These are phyloP conservation scores for Cebidichthys violaceus DNA, from an alignment of 2,113 vertebrate genomes.

Conservation along the genomic window DNA sequence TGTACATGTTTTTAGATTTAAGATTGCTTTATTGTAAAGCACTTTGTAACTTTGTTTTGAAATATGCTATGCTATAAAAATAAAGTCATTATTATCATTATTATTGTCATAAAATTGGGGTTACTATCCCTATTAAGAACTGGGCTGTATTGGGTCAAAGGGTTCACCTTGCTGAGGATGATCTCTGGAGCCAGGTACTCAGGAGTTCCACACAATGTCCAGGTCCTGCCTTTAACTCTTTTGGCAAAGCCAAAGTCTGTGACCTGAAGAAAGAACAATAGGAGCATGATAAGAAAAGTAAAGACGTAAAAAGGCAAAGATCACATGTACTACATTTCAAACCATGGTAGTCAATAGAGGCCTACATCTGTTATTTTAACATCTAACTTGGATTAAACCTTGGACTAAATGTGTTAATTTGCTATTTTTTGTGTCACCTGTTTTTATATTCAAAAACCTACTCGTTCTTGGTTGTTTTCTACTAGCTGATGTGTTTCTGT, in stretches of 20 bases:
- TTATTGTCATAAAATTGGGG: not conserved
- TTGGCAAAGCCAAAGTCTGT: slow-evolving; percentile 99
- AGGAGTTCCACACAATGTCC: slow-evolving; percentile 99
- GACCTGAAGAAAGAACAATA: slow-evolving; percentile 83
- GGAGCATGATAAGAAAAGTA: not conserved
- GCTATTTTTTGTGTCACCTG: no score
- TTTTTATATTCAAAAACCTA: no score
- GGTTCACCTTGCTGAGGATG: slow-evolving; percentile 97
- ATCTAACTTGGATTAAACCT: not conserved
- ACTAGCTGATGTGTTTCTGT: not conserved
- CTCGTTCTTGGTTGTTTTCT: not conserved
- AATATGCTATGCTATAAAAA: not conserved
- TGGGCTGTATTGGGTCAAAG: not conserved
- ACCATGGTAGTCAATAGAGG: not conserved
- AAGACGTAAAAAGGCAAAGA: not conserved
- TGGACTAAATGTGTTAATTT: not conserved
- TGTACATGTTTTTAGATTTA: not conserved
- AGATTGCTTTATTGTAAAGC: not conserved
- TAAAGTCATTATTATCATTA: not conserved
- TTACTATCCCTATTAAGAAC: not conserved
- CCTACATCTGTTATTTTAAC: not conserved
- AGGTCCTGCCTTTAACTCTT: slow-evolving; percentile 99
- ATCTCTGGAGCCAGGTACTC: slow-evolving; percentile 99
- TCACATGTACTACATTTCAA: not conserved
- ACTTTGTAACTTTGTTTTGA: not conserved